These are phyloP conservation scores for Porites cylindrica DNA, from an alignment of 92 coral and sea anemone species.

Conservation along the genomic window DNA sequence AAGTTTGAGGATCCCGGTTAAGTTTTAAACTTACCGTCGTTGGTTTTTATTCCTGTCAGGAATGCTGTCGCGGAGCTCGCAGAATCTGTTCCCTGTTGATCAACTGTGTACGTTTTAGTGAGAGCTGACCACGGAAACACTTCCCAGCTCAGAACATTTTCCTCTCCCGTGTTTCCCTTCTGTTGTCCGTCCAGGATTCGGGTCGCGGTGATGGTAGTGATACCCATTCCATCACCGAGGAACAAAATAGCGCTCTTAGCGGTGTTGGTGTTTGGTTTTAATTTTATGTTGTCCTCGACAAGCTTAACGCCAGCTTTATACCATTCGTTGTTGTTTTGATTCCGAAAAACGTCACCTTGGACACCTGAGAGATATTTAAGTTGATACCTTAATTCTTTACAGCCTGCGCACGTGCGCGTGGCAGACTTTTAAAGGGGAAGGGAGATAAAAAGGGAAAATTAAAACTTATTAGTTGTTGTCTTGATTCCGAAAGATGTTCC, in stretches of 20 bases:
- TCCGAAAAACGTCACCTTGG: constrained; percentile 35
- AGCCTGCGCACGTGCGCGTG: too few species aligned
- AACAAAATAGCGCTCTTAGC: constrained; percentile 89
- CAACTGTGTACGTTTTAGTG: constrained; percentile 84
- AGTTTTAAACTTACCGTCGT: constrained; percentile 59
- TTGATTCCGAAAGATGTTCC: constrained; percentile 54
- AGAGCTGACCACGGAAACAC: constrained; percentile 82
- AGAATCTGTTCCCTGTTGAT: constrained; percentile 84
- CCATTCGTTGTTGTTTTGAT: constrained; percentile 80
- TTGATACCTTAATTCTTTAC: too few species aligned
- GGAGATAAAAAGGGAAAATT: too few species aligned
- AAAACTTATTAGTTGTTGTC: constrained; percentile 45
- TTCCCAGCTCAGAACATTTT: constrained; percentile 83
- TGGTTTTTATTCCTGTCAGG: constrained; percentile 79
- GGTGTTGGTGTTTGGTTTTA: constrained; percentile 71
- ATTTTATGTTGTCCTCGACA: constrained; percentile 62
- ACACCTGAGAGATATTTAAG: neutral
- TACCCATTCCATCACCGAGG: constrained; percentile 87
- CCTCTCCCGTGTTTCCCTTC: constrained; percentile 82
- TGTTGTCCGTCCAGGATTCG: constrained; percentile 79
- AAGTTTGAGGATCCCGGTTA: too few species aligned
- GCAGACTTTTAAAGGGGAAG: too few species aligned
- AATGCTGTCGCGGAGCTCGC: constrained; percentile 98
- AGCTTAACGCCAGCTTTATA: constrained; percentile 84
- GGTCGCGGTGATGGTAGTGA: constrained; percentile 75